Evolutionary conservation across 2,797 vertebrate genomes (phyloP).

Genomic region (Antennarius maculatus): DNA sequence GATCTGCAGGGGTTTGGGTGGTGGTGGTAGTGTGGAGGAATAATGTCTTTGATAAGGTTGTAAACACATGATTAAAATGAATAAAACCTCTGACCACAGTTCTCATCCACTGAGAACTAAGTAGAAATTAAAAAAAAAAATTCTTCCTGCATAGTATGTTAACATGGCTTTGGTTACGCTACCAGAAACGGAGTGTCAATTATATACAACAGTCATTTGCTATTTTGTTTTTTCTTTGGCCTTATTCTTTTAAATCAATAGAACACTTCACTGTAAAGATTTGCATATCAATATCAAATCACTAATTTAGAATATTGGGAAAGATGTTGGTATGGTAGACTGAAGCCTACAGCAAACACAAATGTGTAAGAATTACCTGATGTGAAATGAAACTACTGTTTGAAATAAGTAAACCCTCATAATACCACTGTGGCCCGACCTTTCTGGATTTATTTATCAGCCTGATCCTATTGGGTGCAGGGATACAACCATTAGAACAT

Average conservation of each 20-base stretch:
- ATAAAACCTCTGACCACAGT: conserved; percentile 7
- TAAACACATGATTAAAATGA: conserved; percentile 34
- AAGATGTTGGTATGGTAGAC: neutral
- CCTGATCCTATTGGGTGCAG: neutral
- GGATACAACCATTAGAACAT: neutral
- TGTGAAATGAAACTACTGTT: neutral
- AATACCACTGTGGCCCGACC: neutral
- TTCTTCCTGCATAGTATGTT: conserved; percentile 23
- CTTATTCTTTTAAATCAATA: neutral
- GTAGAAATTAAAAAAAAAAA: conserved; percentile 13
- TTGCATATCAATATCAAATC: neutral
- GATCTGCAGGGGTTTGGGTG: no score
- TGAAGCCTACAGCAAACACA: neutral
- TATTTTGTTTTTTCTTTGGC: neutral
- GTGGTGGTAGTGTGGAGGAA: no score
- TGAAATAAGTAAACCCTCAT: neutral
- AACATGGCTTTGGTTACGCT: conserved; percentile 15
- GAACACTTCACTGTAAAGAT: neutral
- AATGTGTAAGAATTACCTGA: neutral
- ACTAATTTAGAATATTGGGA: neutral
- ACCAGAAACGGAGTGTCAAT: neutral
- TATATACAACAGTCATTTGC: no score
- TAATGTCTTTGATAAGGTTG: conserved; percentile 14
- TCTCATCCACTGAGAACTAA: conserved; percentile 20
- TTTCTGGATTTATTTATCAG: neutral